These are phyloP conservation scores for Tetramorium simillimum DNA, from an alignment of 1,140 invertebrate genomes.

Conservation along the genomic window DNA sequence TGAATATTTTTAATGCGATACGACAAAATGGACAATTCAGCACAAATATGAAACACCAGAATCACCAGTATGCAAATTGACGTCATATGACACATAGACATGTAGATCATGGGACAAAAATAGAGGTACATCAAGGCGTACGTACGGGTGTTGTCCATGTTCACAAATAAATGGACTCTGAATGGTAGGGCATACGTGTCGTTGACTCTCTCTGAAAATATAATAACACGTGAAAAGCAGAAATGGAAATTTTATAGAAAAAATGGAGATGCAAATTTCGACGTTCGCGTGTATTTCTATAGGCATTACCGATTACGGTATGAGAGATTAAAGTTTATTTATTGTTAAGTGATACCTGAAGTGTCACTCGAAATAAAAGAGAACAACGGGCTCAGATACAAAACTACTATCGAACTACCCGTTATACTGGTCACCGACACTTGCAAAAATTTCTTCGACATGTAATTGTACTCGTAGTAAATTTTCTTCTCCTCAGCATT, in stretches of 20 bases:
- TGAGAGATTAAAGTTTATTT: neutral
- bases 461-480: neutral
- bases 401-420: neutral
- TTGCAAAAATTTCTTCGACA: neutral
- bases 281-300: neutral
- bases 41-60: slow-evolving; percentile 31
- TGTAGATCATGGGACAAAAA: neutral
- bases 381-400: neutral
- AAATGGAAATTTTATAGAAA: no score
- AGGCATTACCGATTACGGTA: no score
- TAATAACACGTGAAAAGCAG: neutral
- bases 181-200: neutral
- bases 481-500: slow-evolving; percentile 74
- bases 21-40: slow-evolving; percentile 11
- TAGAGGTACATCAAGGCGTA: slow-evolving; percentile 20
- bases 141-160: neutral
- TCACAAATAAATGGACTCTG: neutral
- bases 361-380: neutral
- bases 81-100: neutral
- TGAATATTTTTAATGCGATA: neutral
- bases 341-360: neutral
- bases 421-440: slow-evolving; percentile 49
- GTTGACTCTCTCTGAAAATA: neutral
- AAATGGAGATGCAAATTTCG: neutral
- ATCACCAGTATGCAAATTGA: slow-evolving; percentile 13